phyloP scores from a whole-genome alignment of 2,797 vertebrate genomes.

The Anguilla marmorata region DNA sequence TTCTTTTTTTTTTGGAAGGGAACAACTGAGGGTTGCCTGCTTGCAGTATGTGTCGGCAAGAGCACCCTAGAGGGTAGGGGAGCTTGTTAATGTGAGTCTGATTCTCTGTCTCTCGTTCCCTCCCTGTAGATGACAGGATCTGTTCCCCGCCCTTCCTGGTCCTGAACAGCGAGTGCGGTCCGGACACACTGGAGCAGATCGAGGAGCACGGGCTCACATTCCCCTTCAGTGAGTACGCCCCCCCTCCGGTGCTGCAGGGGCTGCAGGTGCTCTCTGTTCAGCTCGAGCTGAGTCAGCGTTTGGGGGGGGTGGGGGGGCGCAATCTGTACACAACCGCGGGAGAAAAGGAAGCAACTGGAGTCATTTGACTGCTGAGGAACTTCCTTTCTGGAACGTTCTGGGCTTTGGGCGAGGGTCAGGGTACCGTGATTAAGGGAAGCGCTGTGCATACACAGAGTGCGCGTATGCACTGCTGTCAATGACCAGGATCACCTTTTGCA shows the following conservation, averaged over 20 bases:
- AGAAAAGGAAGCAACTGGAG: conserved; percentile 4
- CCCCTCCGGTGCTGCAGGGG: neutral
- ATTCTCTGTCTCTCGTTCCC: conserved; percentile 19
- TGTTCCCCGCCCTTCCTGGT: conserved; percentile 98
- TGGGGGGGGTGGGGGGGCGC: neutral
- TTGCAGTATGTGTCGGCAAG: neutral
- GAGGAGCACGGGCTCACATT: conserved; percentile 90
- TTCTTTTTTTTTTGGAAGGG: neutral
- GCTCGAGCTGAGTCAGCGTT: neutral
- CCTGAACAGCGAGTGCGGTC: conserved; percentile 86
- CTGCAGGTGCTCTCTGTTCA: neutral
- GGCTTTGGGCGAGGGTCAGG: neutral
- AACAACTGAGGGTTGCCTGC: neutral
- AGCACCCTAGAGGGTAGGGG: neutral
- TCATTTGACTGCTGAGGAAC: conserved; percentile 5
- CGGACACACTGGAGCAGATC: conserved; percentile 88
- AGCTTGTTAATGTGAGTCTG: neutral
- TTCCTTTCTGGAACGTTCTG: conserved; percentile 4
- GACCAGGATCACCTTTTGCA: neutral
- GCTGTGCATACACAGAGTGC: neutral
- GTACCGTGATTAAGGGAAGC: neutral
- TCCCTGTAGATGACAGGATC: conserved; percentile 78
- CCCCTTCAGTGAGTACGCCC: conserved; percentile 88
- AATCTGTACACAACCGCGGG: neutral
- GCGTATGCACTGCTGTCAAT: neutral